Evolutionary conservation across 2,797 vertebrate species (phyloP).

Genomic region (Fratercula arctica): DNA sequence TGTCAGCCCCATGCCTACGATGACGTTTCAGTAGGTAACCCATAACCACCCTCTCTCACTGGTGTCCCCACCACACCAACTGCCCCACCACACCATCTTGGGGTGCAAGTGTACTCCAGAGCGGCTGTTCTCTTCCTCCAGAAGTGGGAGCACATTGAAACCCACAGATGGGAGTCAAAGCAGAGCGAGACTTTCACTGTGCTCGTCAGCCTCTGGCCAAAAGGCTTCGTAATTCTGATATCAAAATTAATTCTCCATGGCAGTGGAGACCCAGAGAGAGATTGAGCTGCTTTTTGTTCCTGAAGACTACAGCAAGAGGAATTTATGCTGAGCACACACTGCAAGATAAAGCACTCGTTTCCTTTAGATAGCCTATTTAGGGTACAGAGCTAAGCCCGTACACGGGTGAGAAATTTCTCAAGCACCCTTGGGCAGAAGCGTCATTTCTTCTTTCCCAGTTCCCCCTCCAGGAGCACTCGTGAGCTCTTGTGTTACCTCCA

Average conservation of each 20-base stretch:
- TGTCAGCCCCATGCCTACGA: neutral
- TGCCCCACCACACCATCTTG: fast-evolving
- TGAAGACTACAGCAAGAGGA: neutral
- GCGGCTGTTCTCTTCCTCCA: neutral
- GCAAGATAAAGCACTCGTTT: neutral
- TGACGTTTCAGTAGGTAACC: neutral
- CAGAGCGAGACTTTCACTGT: neutral
- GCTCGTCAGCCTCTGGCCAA: neutral
- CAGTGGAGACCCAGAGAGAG: neutral
- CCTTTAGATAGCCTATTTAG: neutral
- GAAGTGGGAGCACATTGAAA: neutral
- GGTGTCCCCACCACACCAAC: neutral
- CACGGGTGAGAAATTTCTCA: neutral
- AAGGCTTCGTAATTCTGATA: neutral
- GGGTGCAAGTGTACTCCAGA: neutral
- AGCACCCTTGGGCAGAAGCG: neutral
- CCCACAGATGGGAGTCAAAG: neutral
- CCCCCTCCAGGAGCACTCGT: neutral
- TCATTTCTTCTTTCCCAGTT: neutral
- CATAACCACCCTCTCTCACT: neutral
- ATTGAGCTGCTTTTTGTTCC: neutral
- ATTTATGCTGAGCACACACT: neutral
- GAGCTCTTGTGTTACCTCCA: neutral
- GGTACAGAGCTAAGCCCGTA: neutral
- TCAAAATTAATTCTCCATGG: neutral